phyloP scores from a whole-genome alignment of 2,113 vertebrate species.

The Gallinago undulata region DNA sequence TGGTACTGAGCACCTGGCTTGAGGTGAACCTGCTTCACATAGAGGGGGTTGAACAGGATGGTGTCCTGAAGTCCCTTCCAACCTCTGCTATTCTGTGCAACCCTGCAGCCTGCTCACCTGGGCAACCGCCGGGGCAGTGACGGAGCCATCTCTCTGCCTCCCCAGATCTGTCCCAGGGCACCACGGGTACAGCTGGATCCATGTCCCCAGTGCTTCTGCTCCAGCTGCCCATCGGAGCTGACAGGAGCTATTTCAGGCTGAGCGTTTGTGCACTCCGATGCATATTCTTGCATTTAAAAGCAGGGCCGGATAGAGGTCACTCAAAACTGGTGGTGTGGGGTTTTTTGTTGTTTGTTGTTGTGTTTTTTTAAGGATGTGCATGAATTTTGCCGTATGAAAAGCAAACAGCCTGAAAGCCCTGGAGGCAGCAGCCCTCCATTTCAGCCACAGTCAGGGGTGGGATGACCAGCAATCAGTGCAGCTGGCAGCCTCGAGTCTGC shows the following conservation, averaged over 20 bases:
- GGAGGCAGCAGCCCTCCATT: background rate
- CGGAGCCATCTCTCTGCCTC: background rate
- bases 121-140: background rate
- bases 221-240: background rate
- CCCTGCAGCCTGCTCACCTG: background rate
- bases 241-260: background rate
- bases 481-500: background rate
- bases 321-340: background rate
- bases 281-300: background rate
- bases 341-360: no score
- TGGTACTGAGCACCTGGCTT: fast-evolving
- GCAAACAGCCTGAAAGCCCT: background rate
- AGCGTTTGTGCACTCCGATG: background rate
- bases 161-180: background rate
- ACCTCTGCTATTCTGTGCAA: background rate
- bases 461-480: background rate
- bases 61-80: background rate
- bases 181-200: background rate
- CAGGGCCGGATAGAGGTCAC: background rate
- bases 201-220: background rate
- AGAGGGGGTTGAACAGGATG: background rate
- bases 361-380: background rate
- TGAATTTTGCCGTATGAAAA: background rate
- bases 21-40: background rate
- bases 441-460: background rate